phyloP scores from a whole-genome alignment of 1,140 invertebrate genomes.

The Cydia fagiglandana region DNA sequence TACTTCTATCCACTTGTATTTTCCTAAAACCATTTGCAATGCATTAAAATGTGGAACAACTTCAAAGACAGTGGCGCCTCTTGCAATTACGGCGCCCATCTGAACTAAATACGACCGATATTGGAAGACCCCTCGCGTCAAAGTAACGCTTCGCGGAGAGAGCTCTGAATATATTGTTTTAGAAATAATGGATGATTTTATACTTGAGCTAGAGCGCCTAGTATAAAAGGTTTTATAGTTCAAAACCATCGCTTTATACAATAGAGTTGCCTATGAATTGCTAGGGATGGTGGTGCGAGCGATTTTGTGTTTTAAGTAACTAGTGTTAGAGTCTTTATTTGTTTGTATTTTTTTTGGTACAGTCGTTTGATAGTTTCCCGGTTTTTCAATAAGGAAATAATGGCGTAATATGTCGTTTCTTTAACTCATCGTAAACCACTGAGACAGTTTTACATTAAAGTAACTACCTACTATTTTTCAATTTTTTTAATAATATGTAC shows the following conservation, averaged over 20 bases:
- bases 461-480: too few species aligned
- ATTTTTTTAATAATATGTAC: too few species aligned
- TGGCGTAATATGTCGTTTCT: background rate
- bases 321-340: background rate
- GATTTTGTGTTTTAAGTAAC: background rate
- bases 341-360: background rate
- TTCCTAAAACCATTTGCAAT: slow-evolving; percentile 13
- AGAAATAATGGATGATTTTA: slow-evolving; percentile 40
- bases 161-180: slow-evolving; percentile 33
- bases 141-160: background rate
- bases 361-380: background rate
- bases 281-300: background rate
- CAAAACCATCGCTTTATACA: slow-evolving; percentile 37
- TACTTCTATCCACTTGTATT: slow-evolving; percentile 28
- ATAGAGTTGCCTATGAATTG: slow-evolving; percentile 25
- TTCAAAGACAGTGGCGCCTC: slow-evolving; percentile 41
- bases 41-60: slow-evolving; percentile 41
- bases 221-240: slow-evolving; percentile 51
- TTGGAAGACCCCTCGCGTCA: slow-evolving; percentile 16
- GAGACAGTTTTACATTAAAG: too few species aligned
- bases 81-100: slow-evolving; percentile 39
- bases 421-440: background rate
- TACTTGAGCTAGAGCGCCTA: slow-evolving; percentile 41
- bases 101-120: slow-evolving; percentile 35
- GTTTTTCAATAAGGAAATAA: background rate